Conservation (phyloP, 2,888 invertebrate genomes). For the Andrena fulva region DNA sequence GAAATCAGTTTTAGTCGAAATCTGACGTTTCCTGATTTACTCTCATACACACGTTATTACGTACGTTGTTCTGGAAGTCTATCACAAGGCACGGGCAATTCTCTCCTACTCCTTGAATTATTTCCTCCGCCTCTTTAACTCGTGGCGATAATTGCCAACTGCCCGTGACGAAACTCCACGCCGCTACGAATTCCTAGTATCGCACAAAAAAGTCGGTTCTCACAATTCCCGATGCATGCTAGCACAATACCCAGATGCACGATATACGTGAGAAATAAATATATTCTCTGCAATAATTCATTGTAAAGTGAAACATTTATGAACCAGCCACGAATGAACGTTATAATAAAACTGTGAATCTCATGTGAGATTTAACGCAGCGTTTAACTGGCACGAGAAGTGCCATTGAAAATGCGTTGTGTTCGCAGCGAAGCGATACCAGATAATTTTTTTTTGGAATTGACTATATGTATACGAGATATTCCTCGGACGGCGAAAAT, state of each 20-base stretch:
- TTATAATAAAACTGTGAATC: no score
- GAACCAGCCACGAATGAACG: no score
- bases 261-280: no score
- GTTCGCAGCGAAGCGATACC: no score
- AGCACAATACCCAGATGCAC: no score
- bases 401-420: no score
- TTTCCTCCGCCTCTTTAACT: background rate
- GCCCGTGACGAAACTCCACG: background rate
- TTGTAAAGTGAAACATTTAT: no score
- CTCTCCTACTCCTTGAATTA: background rate
- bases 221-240: background rate
- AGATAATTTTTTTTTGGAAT: no score
- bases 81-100: background rate
- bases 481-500: background rate
- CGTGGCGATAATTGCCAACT: slow-evolving; percentile 16
- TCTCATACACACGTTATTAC: background rate
- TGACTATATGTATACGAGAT: no score
- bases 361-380: no score
- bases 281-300: no score
- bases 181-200: background rate
- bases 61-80: slow-evolving; percentile 1
- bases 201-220: background rate
- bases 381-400: no score
- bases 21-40: background rate
- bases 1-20: background rate